Percentiles rank a stretch among this genome's conserved stretches.
phyloP scores from a whole-genome alignment of 2,113 vertebrate genomes.

The Hippoglossus stenolepis region DNA sequence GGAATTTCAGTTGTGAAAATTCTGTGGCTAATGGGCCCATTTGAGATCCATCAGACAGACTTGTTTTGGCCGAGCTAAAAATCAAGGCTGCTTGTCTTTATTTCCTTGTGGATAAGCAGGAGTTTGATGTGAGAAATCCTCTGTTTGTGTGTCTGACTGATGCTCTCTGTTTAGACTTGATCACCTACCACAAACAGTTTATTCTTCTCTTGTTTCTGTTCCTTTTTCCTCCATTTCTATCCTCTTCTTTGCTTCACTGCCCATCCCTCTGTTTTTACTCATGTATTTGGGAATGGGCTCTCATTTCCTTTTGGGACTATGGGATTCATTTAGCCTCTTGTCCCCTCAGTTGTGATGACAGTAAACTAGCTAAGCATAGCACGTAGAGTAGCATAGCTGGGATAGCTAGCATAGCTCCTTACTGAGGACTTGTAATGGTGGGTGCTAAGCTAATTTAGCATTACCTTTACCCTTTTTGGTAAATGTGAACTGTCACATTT shows the following conservation, averaged over 20 bases:
- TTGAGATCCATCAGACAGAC: conserved; percentile 1
- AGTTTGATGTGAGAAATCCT: not conserved
- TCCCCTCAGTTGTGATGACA: not conserved
- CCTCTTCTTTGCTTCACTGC: not conserved
- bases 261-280: conserved; percentile 17
- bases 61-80: not conserved
- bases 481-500: not conserved
- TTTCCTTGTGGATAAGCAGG: not conserved
- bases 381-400: not conserved
- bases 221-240: not conserved
- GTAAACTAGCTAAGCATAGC: not conserved
- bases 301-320: conserved; percentile 9
- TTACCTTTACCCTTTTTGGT: not conserved
- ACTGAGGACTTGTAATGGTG: not conserved
- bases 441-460: not conserved
- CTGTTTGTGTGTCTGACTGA: conserved; percentile 18
- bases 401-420: not conserved
- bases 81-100: conserved; percentile 5
- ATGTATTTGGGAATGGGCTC: conserved; percentile 4
- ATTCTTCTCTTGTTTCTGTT: conserved; percentile 12
- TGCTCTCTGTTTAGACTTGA: conserved; percentile 28
- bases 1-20: not conserved
- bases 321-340: conserved; percentile 7
- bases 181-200: conserved; percentile 26
- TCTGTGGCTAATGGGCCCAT: not conserved